Evolutionary conservation across 2,888 invertebrate species (phyloP), one percentile per base, ranked within the genome.

Genomic region (Malachius bipustulatus): DNA sequence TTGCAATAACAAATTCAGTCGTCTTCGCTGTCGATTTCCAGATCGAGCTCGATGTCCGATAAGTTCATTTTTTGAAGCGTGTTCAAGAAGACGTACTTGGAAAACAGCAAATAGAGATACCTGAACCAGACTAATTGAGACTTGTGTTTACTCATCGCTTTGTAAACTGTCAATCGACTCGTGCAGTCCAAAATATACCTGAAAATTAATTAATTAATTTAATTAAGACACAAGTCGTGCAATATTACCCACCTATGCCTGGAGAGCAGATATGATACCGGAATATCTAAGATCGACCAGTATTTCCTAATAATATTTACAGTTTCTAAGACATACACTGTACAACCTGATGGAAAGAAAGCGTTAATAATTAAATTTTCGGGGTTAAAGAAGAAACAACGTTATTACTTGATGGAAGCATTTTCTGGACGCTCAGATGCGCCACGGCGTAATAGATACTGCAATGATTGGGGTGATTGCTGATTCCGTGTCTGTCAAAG

Each of bases 111-210:
- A 56, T 93, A 97, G 3, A 97, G 67, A 56, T 77, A 73, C 36
- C 97, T 73, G 63, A 88, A 97, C 97, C 97, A 98, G 26, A 88
- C 76, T 66, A 89, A 77, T 62, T 98, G 97, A n/a, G 90, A 88
- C 46, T 70, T 65, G 60, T 97, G 93, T 36, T 75, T 72, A 44
- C 70, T 69, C 91, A 96, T 93, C 3, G 93, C 91, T 44, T 69
- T 64, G 57, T 82, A 69, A 14, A 81, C 63, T 14, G 67, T 59
- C 3, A 65, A 55, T 34, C 74, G 70, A 45, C 77, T 73, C 3
- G 67, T 65, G 67, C 73, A 72, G 36, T 70, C 70, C 19, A 76
- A 66, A 57, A 80, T 74, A 57, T 75, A 80, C 65, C 79, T 80
- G 54, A 41, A 63, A 59, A 40, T 29, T 27, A 32, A 32, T 37